Percentiles rank a stretch among this genome's conserved stretches.
phyloP scores from a whole-genome alignment of 2,113 vertebrate genomes.

The Alectura lathami region DNA sequence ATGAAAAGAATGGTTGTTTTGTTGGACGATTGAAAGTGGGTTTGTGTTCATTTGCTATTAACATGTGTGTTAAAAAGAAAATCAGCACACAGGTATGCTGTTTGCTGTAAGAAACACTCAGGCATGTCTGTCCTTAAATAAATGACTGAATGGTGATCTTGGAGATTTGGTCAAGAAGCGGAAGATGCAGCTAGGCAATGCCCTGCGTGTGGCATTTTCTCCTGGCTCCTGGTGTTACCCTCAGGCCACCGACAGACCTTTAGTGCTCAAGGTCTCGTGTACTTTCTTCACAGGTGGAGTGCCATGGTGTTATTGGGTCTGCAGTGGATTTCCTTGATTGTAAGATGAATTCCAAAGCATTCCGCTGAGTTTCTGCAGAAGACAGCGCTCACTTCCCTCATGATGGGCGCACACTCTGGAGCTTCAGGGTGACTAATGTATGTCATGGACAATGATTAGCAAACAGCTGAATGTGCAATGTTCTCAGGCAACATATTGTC shows the following conservation, averaged over 20 bases:
- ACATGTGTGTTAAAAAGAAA: background rate
- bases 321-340: background rate
- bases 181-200: background rate
- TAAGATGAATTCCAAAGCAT: background rate
- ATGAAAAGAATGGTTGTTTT: background rate
- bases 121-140: background rate
- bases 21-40: background rate
- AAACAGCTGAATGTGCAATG: background rate
- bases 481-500: background rate
- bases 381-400: rapidly evolving
- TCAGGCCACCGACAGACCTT: background rate
- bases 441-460: background rate
- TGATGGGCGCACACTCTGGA: background rate
- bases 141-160: background rate
- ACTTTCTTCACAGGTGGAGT: background rate
- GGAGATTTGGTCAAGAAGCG: background rate
- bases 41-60: background rate
- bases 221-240: background rate
- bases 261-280: background rate
- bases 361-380: background rate
- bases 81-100: too few species aligned
- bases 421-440: background rate
- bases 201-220: background rate
- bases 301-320: background rate
- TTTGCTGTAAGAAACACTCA: background rate